Evolutionary conservation across 2,888 invertebrate species (phyloP), one percentile per base, ranked within the genome.

Genomic region (Periphyllus acericola): DNA sequence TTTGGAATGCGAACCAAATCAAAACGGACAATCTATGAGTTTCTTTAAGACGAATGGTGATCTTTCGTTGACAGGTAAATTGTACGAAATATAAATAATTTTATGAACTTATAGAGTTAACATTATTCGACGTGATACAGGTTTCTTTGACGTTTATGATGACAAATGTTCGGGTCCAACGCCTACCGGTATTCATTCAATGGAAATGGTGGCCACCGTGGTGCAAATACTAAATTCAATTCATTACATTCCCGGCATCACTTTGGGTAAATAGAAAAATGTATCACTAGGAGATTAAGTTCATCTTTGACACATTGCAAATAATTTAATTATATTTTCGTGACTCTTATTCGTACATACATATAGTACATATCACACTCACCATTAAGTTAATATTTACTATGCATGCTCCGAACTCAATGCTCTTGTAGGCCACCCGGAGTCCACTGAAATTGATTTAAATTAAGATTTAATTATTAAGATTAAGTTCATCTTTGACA

Each of bases 171-270:
- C 92, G 66, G 90, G 90, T 21, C 91, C 92, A 6, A 91, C 91
- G 68, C 88, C 90, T 21, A 91, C 91, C 79, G 92, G 92, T 32
- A 90, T 91, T 83, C 91, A 92, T 89, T 91, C 92, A 90, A 90
- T 92, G 68, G 91, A 92, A 11, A 91, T 92, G 29, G 91, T 92
- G 3, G 90, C 92, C 17, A 91, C 92, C 89, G 91, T 92, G 29
- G 91, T 92, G 29, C 91, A 91, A 89, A 91, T 91, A 72, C 90
- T 93, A 83, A 92, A 92, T 89, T 91, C 91, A 80, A 90, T 91
- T 86, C 91, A 92, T 81, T 92, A 91, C 89, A 89, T 92, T 60
- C 92, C 92, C 5, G 92, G 91, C 80, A 89, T 92, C 19, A 90
- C 90, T 75, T 90, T 93, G 60, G 93, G 93, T 92, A 90, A 90